Percentiles rank a stretch among this genome's conserved stretches.
Evolutionary conservation across 2,797 vertebrate species (phyloP).

Genomic region (Characodon lateralis): DNA sequence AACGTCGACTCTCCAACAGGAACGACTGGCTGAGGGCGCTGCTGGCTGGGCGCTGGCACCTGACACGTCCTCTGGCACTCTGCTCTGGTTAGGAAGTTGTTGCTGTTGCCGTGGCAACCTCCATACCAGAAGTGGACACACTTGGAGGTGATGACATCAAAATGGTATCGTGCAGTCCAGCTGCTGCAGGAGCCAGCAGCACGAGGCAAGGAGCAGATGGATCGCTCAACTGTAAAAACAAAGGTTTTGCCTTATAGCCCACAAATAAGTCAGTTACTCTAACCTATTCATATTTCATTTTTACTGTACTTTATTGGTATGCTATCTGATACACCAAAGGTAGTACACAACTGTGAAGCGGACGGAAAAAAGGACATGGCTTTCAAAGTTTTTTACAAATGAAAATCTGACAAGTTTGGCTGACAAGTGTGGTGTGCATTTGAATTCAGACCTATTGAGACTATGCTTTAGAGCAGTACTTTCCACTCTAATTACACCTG

Average conservation of each 20-base stretch:
- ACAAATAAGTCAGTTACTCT: neutral
- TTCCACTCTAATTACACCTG: too few species aligned
- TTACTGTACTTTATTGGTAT: too few species aligned
- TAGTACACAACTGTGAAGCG: too few species aligned
- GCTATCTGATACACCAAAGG: too few species aligned
- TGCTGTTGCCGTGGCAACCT: conserved; percentile 91
- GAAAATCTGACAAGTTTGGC: too few species aligned
- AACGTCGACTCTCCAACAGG: neutral
- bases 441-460: too few species aligned
- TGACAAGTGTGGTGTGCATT: too few species aligned
- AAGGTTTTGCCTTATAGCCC: neutral
- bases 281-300: too few species aligned
- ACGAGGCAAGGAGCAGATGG: conserved; percentile 86
- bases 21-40: neutral
- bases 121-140: conserved; percentile 96
- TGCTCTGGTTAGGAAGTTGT: conserved; percentile 87
- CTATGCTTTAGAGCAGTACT: too few species aligned
- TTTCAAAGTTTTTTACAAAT: too few species aligned
- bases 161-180: conserved; percentile 89
- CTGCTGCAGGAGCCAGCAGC: conserved; percentile 84
- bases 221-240: conserved; percentile 64
- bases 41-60: conserved; percentile 7
- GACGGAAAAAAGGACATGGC: too few species aligned
- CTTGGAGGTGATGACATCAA: conserved; percentile 79
- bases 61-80: conserved; percentile 86